Base-by-base conservation (phyloP, 2,888 invertebrate genomes). In the Scrobipalpa costella region DNA sequence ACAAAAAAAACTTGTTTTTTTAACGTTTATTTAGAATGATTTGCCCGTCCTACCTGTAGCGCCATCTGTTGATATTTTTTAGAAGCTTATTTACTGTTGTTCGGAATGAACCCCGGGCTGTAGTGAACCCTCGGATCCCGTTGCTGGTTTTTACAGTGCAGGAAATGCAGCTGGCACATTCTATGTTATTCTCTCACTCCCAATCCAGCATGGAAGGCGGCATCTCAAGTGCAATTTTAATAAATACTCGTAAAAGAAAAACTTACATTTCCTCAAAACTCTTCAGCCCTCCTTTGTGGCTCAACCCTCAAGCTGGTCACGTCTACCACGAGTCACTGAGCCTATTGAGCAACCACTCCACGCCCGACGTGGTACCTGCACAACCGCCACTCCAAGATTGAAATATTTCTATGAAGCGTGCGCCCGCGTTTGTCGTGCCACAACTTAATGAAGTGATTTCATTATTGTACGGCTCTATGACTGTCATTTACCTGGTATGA, bases 381-480 rank as follows among this genome's bases (percentile, higher is more conserved):
- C 55, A 34, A 34, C 33, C 17, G 55, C 15, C 34, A 15, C 8
- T 15, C 8, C n/a, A 27, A 34, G 27, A 55, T 55, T 57, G 57
- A 57, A 11, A 17, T 7, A 17, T 57, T n/a, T n/a, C n/a, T n/a
- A n/a, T 6, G 27, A 59, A 0, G 15, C 13, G 7, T 40, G 38
- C 52, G 47, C 50, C 27, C 3, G 9, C 49, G 69, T 67, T 7
- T 49, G 63, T 64, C 66, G 63, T 59, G 66, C 69, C 70, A 66
- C 66, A 67, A 69, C 66, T 67, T 65, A 71, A 68, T 70, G 64
- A 50, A 72, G 64, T 63, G 64, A 68, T 67, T 68, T 67, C 68
- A 68, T 67, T 68, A n/a, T n/a, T n/a, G n/a, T n/a, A 67, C 63
- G 60, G 64, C 33, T 55, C 67, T 67, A 67, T 65, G 61, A 66